phyloP scores from a whole-genome alignment of 2,113 vertebrate species.

The Macroglossus sobrinus region DNA sequence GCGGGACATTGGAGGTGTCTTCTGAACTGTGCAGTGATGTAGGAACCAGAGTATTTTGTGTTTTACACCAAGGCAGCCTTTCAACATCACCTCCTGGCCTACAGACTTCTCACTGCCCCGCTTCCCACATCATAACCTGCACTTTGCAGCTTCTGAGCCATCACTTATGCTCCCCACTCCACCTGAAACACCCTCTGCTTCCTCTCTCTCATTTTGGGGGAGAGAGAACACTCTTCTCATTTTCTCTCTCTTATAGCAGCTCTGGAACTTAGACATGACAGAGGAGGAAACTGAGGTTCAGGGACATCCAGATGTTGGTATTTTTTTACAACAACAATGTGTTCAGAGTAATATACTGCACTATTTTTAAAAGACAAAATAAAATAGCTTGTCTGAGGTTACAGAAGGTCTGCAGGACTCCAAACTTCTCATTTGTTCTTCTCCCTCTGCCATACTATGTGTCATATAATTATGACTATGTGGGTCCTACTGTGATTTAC shows the following conservation, averaged over 20 bases:
- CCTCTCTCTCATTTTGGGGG: background rate
- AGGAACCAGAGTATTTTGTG: background rate
- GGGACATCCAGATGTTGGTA: background rate
- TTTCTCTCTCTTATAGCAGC: background rate
- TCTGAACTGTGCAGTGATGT: background rate
- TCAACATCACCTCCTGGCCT: background rate
- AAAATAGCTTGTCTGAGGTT: background rate
- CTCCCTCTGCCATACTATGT: background rate
- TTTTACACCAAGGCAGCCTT: background rate
- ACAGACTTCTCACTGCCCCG: background rate
- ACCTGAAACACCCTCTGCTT: background rate
- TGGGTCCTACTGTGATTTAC: background rate
- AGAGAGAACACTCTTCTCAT: no score
- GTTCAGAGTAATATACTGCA: background rate
- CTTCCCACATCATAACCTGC: no score
- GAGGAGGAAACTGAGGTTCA: background rate
- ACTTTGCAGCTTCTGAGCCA: background rate
- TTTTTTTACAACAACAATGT: background rate
- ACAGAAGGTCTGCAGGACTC: background rate
- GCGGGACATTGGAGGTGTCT: background rate
- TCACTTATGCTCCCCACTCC: background rate
- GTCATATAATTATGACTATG: background rate
- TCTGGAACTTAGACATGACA: background rate
- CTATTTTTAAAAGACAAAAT: background rate
- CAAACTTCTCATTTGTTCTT: background rate